These are phyloP conservation scores for Epinotia nisella DNA, from an alignment of 2,888 invertebrate genomes.

Conservation along the genomic window DNA sequence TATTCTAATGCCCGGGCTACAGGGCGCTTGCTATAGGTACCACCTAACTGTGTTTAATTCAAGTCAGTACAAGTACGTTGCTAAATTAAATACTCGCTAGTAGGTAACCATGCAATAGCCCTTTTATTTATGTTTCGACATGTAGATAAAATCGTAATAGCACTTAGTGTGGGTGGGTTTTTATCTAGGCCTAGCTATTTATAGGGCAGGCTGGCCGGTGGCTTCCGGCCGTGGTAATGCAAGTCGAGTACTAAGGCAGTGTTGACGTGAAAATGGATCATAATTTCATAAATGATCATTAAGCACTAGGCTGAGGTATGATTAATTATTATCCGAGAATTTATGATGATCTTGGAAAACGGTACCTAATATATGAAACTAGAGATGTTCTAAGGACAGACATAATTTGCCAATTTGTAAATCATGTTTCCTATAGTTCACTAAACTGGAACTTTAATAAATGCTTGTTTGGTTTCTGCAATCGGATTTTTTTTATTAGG, in stretches of 20 bases:
- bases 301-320: not conserved
- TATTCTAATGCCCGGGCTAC: too few relatives aligned
- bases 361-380: conserved; percentile 51
- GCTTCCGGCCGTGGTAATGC: conserved; percentile 32
- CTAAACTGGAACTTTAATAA: too few relatives aligned
- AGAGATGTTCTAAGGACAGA: too few relatives aligned
- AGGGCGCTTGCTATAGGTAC: too few relatives aligned
- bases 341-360: conserved; percentile 69
- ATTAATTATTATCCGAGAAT: conserved; percentile 10
- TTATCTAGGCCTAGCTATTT: conserved; percentile 41
- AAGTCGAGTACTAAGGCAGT: conserved; percentile 5
- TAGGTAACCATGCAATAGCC: not conserved
- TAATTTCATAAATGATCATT: conserved; percentile 12
- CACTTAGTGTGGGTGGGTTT: conserved; percentile 40
- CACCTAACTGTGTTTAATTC: too few relatives aligned
- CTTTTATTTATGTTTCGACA: conserved; percentile 8
- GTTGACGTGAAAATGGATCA: conserved; percentile 28
- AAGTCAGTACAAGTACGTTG: too few relatives aligned
- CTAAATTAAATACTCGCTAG: too few relatives aligned
- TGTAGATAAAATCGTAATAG: conserved; percentile 29
- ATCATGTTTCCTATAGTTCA: too few relatives aligned
- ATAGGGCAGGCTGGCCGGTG: conserved; percentile 28
- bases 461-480: too few relatives aligned
- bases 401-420: too few relatives aligned
- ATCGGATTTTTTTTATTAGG: too few relatives aligned